Conservation (phyloP, 2,888 invertebrate genomes). For the Busseola fusca region DNA sequence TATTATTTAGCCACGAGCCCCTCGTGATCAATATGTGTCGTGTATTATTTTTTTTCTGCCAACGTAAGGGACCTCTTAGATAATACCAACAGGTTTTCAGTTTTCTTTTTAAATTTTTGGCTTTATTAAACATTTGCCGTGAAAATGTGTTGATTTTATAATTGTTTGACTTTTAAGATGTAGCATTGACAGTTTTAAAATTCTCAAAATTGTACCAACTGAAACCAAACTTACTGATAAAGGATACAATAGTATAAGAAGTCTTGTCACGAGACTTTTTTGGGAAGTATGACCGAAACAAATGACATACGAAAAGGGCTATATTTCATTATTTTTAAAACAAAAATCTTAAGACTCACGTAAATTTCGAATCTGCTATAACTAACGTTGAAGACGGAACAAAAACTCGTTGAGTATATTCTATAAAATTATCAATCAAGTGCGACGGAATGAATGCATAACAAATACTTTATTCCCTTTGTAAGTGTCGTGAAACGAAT, state of each 20-base stretch:
- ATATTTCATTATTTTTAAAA: background rate
- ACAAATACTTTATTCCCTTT: constrained; percentile 37
- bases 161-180: background rate
- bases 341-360: constrained; percentile 10
- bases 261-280: background rate
- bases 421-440: constrained; percentile 51
- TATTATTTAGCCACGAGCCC: no score
- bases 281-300: background rate
- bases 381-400: constrained; percentile 18
- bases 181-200: background rate
- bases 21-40: no score
- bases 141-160: background rate
- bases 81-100: background rate
- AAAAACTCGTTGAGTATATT: constrained; percentile 20
- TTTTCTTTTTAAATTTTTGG: background rate
- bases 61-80: no score
- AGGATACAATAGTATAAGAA: background rate
- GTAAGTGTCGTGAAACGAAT: constrained; percentile 41
- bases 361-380: background rate
- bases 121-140: background rate
- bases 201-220: background rate
- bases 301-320: background rate
- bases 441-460: constrained; percentile 52
- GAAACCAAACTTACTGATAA: background rate
- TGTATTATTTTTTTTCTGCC: no score